Evolutionary conservation across 2,888 invertebrate genomes (phyloP).

Genomic region (Drosophila tripunctata): DNA sequence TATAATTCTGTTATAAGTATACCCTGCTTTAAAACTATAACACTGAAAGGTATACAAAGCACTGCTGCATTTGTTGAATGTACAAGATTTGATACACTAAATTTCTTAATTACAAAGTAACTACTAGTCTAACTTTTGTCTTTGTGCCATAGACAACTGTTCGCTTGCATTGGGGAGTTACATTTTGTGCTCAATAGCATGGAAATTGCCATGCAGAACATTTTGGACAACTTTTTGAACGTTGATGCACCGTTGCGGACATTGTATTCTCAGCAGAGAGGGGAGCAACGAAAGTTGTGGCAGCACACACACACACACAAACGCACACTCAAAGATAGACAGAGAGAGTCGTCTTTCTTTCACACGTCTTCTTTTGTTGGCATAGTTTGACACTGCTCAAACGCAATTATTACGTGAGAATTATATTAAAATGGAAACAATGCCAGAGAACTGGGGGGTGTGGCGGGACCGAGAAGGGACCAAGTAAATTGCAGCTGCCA

Average conservation of each 20-base stretch:
- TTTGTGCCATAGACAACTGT: background rate
- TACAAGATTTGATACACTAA: no score
- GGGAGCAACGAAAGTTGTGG: background rate
- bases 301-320: no score
- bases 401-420: conserved; percentile 83
- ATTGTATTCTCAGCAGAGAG: background rate
- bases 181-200: conserved; percentile 23
- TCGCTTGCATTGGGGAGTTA: conserved; percentile 2
- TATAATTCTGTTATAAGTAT: background rate
- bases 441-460: conserved; percentile 31
- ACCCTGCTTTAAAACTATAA: background rate
- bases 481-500: conserved; percentile 59
- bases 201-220: conserved; percentile 18
- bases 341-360: conserved; percentile 24
- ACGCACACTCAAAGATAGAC: background rate
- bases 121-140: background rate
- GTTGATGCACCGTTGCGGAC: conserved; percentile 24
- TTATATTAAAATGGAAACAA: conserved; percentile 81
- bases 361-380: conserved; percentile 57
- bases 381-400: conserved; percentile 69
- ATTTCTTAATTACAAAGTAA: conserved; percentile 2
- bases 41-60: no score
- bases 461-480: background rate
- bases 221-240: conserved; percentile 5
- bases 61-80: no score